phyloP scores from a whole-genome alignment of 2,113 vertebrate genomes.

The Pica pica region DNA sequence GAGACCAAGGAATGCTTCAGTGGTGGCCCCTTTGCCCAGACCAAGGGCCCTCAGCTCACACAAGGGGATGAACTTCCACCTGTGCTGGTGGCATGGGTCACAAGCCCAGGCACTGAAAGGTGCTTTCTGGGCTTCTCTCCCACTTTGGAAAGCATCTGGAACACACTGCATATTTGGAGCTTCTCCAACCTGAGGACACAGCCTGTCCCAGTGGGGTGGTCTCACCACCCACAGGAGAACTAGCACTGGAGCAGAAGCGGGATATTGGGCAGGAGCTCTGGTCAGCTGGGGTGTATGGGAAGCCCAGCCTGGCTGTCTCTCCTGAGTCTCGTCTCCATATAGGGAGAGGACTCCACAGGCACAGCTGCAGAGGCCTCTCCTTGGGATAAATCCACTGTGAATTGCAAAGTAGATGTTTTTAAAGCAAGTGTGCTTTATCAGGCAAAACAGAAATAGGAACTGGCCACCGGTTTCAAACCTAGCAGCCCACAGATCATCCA shows the following conservation, averaged over 20 bases:
- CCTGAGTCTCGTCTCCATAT: not conserved
- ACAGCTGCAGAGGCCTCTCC: not conserved
- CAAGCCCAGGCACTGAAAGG: not conserved
- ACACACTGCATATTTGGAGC: not conserved
- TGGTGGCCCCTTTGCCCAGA: not conserved
- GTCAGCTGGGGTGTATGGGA: not conserved
- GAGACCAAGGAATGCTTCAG: not conserved
- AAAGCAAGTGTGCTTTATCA: rapidly evolving
- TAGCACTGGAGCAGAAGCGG: rapidly evolving
- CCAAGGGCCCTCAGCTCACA: not conserved
- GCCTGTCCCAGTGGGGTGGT: not conserved
- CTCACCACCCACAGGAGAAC: not conserved
- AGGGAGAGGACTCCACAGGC: not conserved
- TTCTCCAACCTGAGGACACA: not conserved
- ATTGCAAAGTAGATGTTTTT: not conserved
- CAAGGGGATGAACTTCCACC: not conserved
- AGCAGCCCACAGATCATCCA: not conserved
- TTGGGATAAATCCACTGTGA: not conserved
- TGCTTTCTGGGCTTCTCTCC: not conserved
- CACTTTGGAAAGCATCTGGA: not conserved
- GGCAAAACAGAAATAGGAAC: not conserved
- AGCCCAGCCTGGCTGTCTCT: not conserved
- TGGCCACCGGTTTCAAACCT: not conserved
- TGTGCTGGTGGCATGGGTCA: not conserved
- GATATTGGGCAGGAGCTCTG: not conserved